Evolutionary conservation across 2,888 invertebrate species (phyloP), one percentile per base, ranked within the genome.

Genomic region (Leucophora obtusa): DNA sequence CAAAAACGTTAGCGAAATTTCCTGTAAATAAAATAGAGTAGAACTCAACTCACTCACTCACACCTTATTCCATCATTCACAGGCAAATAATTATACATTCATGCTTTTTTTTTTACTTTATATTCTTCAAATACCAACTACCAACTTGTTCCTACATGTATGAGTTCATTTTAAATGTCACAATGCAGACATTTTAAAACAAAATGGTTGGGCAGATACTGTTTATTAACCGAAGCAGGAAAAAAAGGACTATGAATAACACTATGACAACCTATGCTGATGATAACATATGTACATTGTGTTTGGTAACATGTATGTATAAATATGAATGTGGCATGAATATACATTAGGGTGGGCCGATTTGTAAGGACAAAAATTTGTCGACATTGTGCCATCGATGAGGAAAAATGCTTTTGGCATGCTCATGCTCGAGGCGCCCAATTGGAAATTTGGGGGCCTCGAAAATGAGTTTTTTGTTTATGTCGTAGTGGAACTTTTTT

Each of bases 121-220:
- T 17, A 15, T 28, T 53, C 35, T 35, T 9, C 10, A 10, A 6
- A 35, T 35, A 35, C 9, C 10, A 35, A 8, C 11, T 14, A 43
- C 14, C 11, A 33, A 9, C n/a, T 56, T 58, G 56, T 70, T 70
- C 53, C n/a, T 60, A 70, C 70, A 60, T 53, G 70, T 60, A 60
- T 60, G 70, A 70, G 70, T 70, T 70, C 70, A 70, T 60, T 70
- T 69, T 59, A 70, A 70, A 70, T 59, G 59, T 70, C 69, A 70
- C 69, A 70, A 70, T 70, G 69, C 69, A 70, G 59, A 51, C 50
- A 59, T 51, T 70, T 70, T 50, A 28, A 28, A 28, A 28, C 28
- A 28, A n/a, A 47, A 51, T 51, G 60, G 28, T 51, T 51, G 9
- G 8, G 14, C 11, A 59, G 10, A 69, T 50, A 51, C 51, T 56